Evolutionary conservation across 2,797 vertebrate species (phyloP).

Genomic region (Phoxinus dragarum): DNA sequence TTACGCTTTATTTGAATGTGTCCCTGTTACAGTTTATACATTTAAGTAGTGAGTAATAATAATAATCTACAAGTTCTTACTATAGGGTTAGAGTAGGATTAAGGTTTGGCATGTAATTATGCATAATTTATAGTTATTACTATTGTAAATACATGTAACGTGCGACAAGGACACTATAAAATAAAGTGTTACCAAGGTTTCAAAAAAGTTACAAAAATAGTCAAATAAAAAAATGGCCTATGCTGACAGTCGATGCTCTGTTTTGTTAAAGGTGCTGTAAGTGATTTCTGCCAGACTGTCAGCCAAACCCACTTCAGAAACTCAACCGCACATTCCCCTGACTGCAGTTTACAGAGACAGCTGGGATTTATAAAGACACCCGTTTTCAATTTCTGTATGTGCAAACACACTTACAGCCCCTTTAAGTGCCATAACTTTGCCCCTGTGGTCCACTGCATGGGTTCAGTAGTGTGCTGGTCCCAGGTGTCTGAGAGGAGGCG

Average conservation of each 20-base stretch:
- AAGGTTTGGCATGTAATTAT: no score
- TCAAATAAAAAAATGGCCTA: background rate
- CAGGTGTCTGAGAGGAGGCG: conserved; percentile 57
- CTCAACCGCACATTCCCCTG: background rate
- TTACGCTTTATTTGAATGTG: no score
- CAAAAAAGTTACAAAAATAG: background rate
- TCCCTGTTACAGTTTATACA: no score
- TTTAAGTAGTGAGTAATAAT: no score
- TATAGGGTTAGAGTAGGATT: no score
- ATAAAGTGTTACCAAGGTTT: no score
- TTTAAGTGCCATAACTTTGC: background rate
- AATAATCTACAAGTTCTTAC: no score
- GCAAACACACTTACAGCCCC: background rate
- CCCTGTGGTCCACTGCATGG: background rate
- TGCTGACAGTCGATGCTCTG: background rate
- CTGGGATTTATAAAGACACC: background rate
- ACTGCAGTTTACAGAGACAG: background rate
- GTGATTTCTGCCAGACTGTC: background rate
- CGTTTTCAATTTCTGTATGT: background rate
- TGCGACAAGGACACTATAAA: no score
- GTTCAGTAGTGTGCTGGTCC: conserved; percentile 41
- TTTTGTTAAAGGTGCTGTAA: conserved; percentile 3
- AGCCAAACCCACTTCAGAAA: background rate
- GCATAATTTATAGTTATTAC: no score
- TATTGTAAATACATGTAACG: no score